A percentile compares a stretch with the other conserved stretches of the same genome.
Conservation (phyloP, 2,888 invertebrate species). For the Sipha maydis region DNA sequence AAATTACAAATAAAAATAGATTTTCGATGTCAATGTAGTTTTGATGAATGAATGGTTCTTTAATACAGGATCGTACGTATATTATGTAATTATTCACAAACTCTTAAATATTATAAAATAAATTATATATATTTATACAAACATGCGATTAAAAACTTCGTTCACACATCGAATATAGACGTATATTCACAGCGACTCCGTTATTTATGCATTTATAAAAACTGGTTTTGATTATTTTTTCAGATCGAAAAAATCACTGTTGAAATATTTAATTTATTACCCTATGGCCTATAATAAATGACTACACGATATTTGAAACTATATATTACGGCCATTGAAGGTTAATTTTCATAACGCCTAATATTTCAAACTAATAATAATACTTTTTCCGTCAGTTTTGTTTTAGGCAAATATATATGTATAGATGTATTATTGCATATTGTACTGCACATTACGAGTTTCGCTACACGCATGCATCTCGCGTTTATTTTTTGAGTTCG, state of each 20-base stretch:
- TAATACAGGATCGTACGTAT: too few species aligned
- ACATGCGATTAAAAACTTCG: background rate
- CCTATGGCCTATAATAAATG: background rate
- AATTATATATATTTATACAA: too few species aligned
- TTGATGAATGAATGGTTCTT: too few species aligned
- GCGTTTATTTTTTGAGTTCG: too few species aligned
- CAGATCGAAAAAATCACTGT: conserved; percentile 15
- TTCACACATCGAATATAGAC: background rate
- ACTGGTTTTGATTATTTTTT: conserved; percentile 23
- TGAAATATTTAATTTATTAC: conserved; percentile 37
- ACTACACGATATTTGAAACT: conserved; percentile 12
- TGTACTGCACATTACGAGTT: too few species aligned
- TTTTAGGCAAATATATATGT: background rate
- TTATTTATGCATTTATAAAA: conserved; percentile 39
- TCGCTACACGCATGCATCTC: too few species aligned
- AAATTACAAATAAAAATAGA: too few species aligned
- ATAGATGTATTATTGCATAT: too few species aligned
- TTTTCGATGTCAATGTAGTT: too few species aligned
- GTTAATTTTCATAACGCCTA: conserved; percentile 23
- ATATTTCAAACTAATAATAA: conserved; percentile 13
- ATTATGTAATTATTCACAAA: too few species aligned
- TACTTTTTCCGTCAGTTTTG: background rate
- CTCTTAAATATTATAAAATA: too few species aligned
- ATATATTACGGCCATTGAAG: background rate
- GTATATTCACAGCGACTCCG: background rate